Percentiles rank a stretch among this genome's conserved stretches.
Conservation (phyloP, 1,140 invertebrate genomes). For the Anastatus disparis region DNA sequence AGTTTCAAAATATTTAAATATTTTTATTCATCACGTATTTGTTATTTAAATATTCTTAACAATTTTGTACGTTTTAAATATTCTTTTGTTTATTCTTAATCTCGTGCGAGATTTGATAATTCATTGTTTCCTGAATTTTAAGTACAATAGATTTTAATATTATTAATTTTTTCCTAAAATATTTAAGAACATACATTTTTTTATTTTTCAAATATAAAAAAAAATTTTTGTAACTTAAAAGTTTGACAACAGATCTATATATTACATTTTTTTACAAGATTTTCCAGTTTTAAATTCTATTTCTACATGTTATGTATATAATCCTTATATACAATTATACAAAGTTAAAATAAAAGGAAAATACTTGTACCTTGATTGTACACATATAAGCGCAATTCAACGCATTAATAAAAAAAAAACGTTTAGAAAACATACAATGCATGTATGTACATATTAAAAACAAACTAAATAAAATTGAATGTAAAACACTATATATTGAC, state of each 20-base stretch:
- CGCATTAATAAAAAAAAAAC: not conserved
- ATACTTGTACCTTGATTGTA: not conserved
- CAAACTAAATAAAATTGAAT: not conserved
- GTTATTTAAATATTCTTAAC: too few species aligned
- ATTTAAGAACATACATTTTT: too few species aligned
- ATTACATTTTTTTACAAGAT: not conserved
- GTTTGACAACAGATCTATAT: not conserved
- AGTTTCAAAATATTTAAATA: too few species aligned
- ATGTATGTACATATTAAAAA: constrained; percentile 1
- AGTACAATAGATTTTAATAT: too few species aligned
- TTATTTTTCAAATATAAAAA: too few species aligned
- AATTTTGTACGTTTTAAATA: too few species aligned
- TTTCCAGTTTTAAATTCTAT: constrained; percentile 25
- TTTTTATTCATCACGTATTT: too few species aligned
- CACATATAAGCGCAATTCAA: not conserved
- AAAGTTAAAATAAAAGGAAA: not conserved
- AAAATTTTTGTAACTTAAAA: constrained; percentile 19
- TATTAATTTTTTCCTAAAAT: too few species aligned
- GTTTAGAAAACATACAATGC: not conserved
- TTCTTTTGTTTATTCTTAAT: too few species aligned
- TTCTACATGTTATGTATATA: constrained; percentile 31
- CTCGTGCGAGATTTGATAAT: too few species aligned
- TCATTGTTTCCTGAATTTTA: too few species aligned
- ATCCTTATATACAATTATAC: not conserved
- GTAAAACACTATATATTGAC: not conserved